phyloP scores from a whole-genome alignment of 2,797 vertebrate species.

The Lindbergichthys nudifrons region DNA sequence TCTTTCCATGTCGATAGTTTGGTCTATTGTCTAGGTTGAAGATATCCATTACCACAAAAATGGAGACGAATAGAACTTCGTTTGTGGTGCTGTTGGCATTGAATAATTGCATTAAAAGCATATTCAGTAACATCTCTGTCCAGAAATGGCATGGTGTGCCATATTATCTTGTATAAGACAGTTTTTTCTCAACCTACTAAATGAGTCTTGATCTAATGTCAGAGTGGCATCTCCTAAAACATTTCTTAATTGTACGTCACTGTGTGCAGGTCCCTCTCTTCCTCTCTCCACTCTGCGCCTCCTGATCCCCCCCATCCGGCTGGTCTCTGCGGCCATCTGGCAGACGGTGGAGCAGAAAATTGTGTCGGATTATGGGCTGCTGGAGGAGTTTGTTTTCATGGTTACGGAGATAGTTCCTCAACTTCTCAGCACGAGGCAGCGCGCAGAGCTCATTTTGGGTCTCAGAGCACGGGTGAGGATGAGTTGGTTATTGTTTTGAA shows the following conservation, averaged over 20 bases:
- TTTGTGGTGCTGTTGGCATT: not conserved
- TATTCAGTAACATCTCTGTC: too few relatives aligned
- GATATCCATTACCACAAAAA: too few relatives aligned
- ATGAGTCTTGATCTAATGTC: not conserved
- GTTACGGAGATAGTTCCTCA: constrained; percentile 83
- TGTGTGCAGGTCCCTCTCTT: constrained; percentile 59
- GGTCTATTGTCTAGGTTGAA: too few relatives aligned
- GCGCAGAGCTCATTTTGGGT: constrained; percentile 85
- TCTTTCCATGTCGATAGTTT: not conserved
- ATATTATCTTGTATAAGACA: not conserved
- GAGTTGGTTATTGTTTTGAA: not conserved
- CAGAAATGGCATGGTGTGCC: not conserved
- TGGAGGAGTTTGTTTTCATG: constrained; percentile 84
- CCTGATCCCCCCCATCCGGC: constrained; percentile 74
- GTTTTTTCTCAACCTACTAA: not conserved
- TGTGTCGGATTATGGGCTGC: constrained; percentile 81
- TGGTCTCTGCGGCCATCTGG: constrained; percentile 85
- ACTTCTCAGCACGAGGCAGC: constrained; percentile 82
- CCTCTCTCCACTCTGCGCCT: constrained; percentile 73
- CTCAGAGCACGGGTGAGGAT: constrained; percentile 84
- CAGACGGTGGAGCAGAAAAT: constrained; percentile 79
- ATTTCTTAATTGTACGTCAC: not conserved
- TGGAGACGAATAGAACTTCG: not conserved
- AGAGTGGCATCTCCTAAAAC: not conserved
- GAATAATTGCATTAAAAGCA: not conserved